Conservation (phyloP, 2,797 vertebrate species). For the Pelochelys cantorii region DNA sequence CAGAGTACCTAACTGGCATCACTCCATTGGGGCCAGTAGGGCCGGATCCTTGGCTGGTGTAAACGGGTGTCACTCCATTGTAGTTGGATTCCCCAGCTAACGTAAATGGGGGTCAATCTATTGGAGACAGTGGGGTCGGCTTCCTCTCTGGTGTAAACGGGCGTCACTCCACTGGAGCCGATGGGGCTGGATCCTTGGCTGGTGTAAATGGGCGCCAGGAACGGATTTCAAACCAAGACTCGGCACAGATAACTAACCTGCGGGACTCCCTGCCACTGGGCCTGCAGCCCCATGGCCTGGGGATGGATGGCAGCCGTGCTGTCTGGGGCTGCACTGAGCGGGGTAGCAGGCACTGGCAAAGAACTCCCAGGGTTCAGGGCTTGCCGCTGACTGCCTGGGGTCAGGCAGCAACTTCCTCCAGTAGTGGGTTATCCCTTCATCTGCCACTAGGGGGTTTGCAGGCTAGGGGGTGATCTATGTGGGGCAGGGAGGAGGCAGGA, state of each 20-base stretch:
- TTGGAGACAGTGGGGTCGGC: not conserved
- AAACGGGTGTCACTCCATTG: not conserved
- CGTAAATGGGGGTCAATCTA: too few relatives aligned
- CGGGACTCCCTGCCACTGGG: not conserved
- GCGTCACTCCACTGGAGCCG: accelerated
- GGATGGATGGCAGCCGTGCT: not conserved
- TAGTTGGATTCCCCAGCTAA: not conserved
- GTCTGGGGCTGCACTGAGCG: too few relatives aligned
- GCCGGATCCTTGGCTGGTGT: not conserved
- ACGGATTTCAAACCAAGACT: not conserved
- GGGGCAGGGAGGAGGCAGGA: not conserved
- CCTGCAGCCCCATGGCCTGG: too few relatives aligned
- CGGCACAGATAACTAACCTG: not conserved
- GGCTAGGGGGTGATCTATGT: too few relatives aligned
- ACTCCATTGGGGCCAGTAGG: not conserved
- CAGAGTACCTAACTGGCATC: not conserved
- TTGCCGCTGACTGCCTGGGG: too few relatives aligned
- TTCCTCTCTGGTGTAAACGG: not conserved
- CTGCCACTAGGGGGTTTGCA: too few relatives aligned
- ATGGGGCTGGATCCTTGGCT: too few relatives aligned
- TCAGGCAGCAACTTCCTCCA: too few relatives aligned
- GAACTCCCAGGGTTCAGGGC: too few relatives aligned
- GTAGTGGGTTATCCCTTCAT: too few relatives aligned
- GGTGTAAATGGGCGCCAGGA: too few relatives aligned
- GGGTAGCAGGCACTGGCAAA: too few relatives aligned